Base-by-base conservation (phyloP, 2,888 invertebrate species). In the Malachius bipustulatus region DNA sequence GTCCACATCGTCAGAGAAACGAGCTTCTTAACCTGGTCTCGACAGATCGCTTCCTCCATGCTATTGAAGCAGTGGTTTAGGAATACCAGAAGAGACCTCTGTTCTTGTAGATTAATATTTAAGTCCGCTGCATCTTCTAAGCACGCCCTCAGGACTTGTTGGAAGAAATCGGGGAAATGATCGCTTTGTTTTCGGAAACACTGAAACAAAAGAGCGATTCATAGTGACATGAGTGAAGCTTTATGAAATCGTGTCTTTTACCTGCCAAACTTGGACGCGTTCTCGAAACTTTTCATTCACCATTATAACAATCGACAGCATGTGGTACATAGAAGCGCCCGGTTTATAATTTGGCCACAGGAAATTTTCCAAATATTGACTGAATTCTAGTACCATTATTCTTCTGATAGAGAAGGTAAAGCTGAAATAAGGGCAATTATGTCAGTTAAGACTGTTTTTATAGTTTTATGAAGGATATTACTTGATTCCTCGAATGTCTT, bases 261-360 rank as follows among this genome's bases (percentile, higher is more conserved):
- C 82, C 66, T 85, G 80, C 97, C 97, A 99, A 3, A 94, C 90
- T 41, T 87, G 88, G 4, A 97, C 93, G 34, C 97, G 69, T 63
- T 99, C 98, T 2, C 97, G 70, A 56, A 94, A 93, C 61, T 99
- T 99, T 60, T 98, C 97, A 66, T 98, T 99, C 30, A 97, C 79
- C 88, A 98, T 91, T 1, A 89, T 82, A n/a, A 93, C 85, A 44
- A 98, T 90, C 0, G 96, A 94, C 77, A 98, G 77, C 54, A 94
- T 75, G 60, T 96, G 94, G n/a, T 83, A 78, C 50, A 81, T 75
- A 2, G 82, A 73, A 2, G 89, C 78, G n/a, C 73, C 75, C 0
- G 79, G 71, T 35, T 70, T 67, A 61, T 88, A 98, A 63, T 96
- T 88, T 1, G 94, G 93, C 98, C 97, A 98, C 34, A 98, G 61